Evolutionary conservation across 2,888 invertebrate species (phyloP), one percentile per base, ranked within the genome.

Genomic region (Apodemia duryi): DNA sequence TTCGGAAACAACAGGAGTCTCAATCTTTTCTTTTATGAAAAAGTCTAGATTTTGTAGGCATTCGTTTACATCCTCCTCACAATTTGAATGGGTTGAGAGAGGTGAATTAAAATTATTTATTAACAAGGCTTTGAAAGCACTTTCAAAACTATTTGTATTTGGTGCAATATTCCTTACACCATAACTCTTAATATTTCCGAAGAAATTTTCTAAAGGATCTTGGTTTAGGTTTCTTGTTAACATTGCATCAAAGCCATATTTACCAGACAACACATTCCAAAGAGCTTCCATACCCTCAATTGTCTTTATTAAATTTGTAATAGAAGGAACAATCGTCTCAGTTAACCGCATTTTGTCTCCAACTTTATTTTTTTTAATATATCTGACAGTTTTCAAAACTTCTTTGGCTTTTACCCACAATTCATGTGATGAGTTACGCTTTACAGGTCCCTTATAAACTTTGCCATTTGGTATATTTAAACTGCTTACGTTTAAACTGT

Each of bases 401-500:
- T 64, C 60, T 60, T 62, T 62, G 10, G 64, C 65, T 43, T 64
- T 49, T 57, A 63, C 21, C 65, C 67, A 70, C 21, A 70, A 35
- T 9, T 67, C 5, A 46, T 70, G 68, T 7, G 65, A 60, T 5
- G 66, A 67, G 49, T 66, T 67, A 4, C 49, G 21, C 61, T 63
- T 65, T n/a, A 69, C 65, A 57, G 65, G n/a, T 1, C 69, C 70
- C 65, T 65, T 73, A 66, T 65, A 72, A 13, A 68, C 69, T 69
- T 73, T 71, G 0, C 71, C 71, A 63, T 71, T 66, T 9, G 67
- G 65, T 21, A 68, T 41, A 51, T 51, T 61, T n/a, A 63, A 61
- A 21, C n/a, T 41, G 29, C 61, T 63, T 4, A 49, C 28, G 46
- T 64, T 66, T 38, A 66, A 32, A n/a, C 61, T 54, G 41, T 67